Base-by-base conservation (phyloP, 2,888 invertebrate genomes). In the Thecophora atra region DNA sequence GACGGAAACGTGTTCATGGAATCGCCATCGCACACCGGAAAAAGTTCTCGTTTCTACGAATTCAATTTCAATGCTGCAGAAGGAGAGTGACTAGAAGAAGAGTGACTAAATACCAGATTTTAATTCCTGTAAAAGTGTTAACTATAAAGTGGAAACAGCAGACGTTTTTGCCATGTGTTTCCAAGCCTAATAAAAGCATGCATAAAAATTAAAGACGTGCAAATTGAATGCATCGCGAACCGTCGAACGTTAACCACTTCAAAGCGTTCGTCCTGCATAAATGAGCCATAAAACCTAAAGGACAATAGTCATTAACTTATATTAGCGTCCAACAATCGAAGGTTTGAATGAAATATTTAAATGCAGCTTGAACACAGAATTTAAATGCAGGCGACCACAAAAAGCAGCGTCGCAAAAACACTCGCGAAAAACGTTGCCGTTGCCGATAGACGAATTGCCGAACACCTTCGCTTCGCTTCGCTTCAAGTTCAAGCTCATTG, bases 1-100 rank as follows among this genome's bases (percentile, higher is more conserved):
- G 42, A 60, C 69, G 44, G 44, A 69, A 69, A 69, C 69, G 69
- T 69, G 69, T 69, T 60, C 60, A 44, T 15, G 24, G 47, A 58
- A 47, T 42, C 11, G 52, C 30, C 37, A 54, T 67, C 52, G 42
- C 15, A 54, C 42, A 37, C 15, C 47, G 17, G 5, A 21, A 26
- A 37, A 56, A 67, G 24, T 37, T 26, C n/a, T 54, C 21, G 19
- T 54, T 54, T 54, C 54, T 54, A 7, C 54, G 54, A 54, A 54
- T 54, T 37, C 54, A 21, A 51, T 54, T 54, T 54, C 54, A 54
- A 21, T 54, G 54, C n/a, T 54, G 54, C n/a, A 44, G 28, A 47
- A 52, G 52, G 4, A 2, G 19, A 65, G n/a, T n/a, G n/a, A n/a
- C n/a, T n/a, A n/a, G n/a, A n/a, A n/a, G n/a, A n/a, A n/a, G n/a